Evolutionary conservation across 2,113 vertebrate species (phyloP), one percentile per base, ranked within the genome.

Genomic region (Xiphias gladius): DNA sequence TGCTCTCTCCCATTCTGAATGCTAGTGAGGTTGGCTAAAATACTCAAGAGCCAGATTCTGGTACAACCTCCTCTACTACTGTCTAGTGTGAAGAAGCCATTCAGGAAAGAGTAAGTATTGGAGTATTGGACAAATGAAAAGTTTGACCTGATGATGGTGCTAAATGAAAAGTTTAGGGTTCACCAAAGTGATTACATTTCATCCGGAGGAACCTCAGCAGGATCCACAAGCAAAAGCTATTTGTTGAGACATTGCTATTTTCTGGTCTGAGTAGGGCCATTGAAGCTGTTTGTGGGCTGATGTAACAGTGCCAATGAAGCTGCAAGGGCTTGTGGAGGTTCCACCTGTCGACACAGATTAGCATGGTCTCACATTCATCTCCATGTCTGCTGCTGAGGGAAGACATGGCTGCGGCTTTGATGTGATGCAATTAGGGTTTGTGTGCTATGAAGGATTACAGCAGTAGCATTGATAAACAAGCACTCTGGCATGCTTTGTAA

Each of bases 281-380:
- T 37, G 41, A 19, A 74, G 69, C 67, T 14, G 43, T 77, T 69
- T 28, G 58, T 73, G 55, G 46, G 79, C 84, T 84, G 86, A 90
- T 86, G 78, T 84, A 90, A 90, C 72, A 2, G 41, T 52, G 37
- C 61, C 72, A 48, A 48, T 86, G 69, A 67, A 84, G 68, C 75
- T 80, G 77, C 48, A 74, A 80, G 76, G 71, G 48, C 48, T 24
- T 73, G 83, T 58, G 76, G 71, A 87, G 87, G 83, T 87, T 84
- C 85, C 89, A 89, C 83, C 80, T 82, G 85, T 89, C 83, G 43
- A 68, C 59, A 61, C 50, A 66, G 41, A 89, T 89, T 84, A 87
- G 22, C 41, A 14, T 2, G 39, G 37, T 55, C 66, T 74, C 67
- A 26, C 70, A 69, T 79, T 80, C 48, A 69, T 52, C 46, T 74